phyloP scores from a whole-genome alignment of 2,797 vertebrate species.

The Leptatherina wallacei region DNA sequence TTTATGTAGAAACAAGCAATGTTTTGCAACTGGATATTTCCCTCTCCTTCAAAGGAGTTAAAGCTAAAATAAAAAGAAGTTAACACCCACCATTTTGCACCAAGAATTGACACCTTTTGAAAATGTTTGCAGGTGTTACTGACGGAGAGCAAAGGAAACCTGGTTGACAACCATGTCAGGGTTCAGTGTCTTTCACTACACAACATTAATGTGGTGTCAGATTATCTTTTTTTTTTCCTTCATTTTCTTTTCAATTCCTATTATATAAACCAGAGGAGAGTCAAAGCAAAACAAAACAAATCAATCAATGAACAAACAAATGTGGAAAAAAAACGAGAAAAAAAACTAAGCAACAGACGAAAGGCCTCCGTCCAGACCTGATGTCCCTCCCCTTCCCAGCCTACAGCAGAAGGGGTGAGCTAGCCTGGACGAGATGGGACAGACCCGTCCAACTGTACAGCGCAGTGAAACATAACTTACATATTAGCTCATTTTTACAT shows the following conservation, averaged over 20 bases:
- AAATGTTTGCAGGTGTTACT: conserved; percentile 78
- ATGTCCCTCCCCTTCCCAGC: conserved; percentile 47
- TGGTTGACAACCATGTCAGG: conserved; percentile 69
- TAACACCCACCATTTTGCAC: conserved; percentile 59
- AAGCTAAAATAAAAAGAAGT: conserved; percentile 83
- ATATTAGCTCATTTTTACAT: conserved; percentile 93
- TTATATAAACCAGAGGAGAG: conserved; percentile 82
- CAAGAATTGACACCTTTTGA: conserved; percentile 52
- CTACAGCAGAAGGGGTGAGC: conserved; percentile 45
- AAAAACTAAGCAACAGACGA: conserved; percentile 87
- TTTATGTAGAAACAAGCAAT: conserved; percentile 93
- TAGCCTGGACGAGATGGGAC: conserved; percentile 79
- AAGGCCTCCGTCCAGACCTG: conserved; percentile 76
- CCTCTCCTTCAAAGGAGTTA: conserved; percentile 86
- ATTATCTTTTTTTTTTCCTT: conserved; percentile 74
- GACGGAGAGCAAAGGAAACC: conserved; percentile 74
- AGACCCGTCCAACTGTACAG: conserved; percentile 90
- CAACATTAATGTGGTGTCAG: conserved; percentile 82
- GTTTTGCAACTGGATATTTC: conserved; percentile 90
- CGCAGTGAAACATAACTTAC: conserved; percentile 91
- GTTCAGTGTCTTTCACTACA: conserved; percentile 82
- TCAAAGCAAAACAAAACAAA: conserved; percentile 73
- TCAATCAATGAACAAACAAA: conserved; percentile 64
- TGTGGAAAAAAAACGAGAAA: conserved; percentile 62
- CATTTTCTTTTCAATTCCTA: conserved; percentile 75